A percentile compares a stretch with the other conserved stretches of the same genome.
Evolutionary conservation across 2,797 vertebrate species (phyloP).

Genomic region (Thalassophryne amazonica): DNA sequence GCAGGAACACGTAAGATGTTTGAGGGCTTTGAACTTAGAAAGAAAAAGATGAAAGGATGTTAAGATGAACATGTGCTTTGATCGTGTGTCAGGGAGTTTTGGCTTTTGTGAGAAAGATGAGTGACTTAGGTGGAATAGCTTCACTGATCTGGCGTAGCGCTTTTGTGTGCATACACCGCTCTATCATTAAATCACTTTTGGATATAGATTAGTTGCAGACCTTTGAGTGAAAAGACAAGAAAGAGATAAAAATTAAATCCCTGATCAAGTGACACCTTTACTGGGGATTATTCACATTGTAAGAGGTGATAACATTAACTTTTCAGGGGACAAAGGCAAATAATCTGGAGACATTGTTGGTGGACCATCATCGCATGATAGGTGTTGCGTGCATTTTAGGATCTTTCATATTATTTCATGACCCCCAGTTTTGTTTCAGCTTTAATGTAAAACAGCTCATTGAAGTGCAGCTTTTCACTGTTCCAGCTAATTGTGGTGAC

Average conservation of each 20-base stretch:
- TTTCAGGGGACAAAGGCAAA: constrained; percentile 18
- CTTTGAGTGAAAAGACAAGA: constrained; percentile 50
- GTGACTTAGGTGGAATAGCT: constrained; percentile 67
- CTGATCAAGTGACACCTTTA: constrained; percentile 61
- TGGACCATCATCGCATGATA: constrained; percentile 42
- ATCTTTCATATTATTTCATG: constrained; percentile 7
- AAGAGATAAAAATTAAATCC: constrained; percentile 46
- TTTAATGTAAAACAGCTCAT: constrained; percentile 31
- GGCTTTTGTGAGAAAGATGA: constrained; percentile 71
- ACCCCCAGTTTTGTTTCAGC: constrained; percentile 14
- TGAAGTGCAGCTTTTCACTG: constrained; percentile 59
- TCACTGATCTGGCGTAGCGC: constrained; percentile 42
- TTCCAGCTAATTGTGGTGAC: constrained; percentile 36
- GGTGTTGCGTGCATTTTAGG: constrained; percentile 1
- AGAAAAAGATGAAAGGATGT: constrained; percentile 50
- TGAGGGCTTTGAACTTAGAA: constrained; percentile 70
- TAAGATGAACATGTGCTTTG: constrained; percentile 69
- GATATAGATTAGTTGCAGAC: constrained; percentile 50
- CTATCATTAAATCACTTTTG: constrained; percentile 44
- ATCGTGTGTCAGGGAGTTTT: constrained; percentile 70
- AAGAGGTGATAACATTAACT: constrained; percentile 30
- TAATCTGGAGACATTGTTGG: constrained; percentile 13
- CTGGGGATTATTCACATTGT: constrained; percentile 52
- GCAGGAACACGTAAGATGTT: constrained; percentile 58
- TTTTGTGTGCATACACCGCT: constrained; percentile 39